phyloP scores from a whole-genome alignment of 2,888 invertebrate genomes.

The Drosophila setosimentum region DNA sequence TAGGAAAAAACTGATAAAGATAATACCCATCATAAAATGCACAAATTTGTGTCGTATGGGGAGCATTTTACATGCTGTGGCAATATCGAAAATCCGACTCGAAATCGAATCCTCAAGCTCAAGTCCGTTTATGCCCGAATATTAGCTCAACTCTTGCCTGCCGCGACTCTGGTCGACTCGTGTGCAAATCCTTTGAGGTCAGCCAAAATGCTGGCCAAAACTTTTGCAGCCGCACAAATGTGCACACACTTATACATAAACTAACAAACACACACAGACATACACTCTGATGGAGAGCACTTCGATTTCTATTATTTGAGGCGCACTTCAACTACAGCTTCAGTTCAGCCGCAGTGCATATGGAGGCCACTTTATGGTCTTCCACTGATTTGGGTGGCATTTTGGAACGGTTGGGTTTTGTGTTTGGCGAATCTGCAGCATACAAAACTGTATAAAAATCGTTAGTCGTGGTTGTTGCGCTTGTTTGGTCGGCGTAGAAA shows the following conservation, averaged over 20 bases:
- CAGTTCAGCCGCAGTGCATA: conserved; percentile 63
- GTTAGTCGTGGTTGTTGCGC: conserved; percentile 56
- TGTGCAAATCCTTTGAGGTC: conserved; percentile 74
- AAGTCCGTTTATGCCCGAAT: conserved; percentile 46
- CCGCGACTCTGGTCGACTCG: conserved; percentile 14
- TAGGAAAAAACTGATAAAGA: conserved; percentile 11
- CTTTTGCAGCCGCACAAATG: conserved; percentile 24
- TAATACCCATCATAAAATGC: conserved; percentile 66
- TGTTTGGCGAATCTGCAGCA: conserved; percentile 32
- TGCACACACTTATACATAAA: conserved; percentile 13
- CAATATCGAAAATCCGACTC: conserved; percentile 37
- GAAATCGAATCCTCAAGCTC: conserved; percentile 45
- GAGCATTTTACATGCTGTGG: conserved; percentile 58
- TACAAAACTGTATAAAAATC: conserved; percentile 66
- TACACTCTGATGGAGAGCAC: conserved; percentile 10
- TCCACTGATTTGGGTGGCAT: conserved; percentile 61
- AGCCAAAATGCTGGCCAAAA: conserved; percentile 53
- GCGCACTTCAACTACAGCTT: conserved; percentile 41
- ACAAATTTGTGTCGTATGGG: conserved; percentile 69
- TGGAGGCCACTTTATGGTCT: conserved; percentile 69
- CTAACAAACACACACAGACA: conserved; percentile 1
- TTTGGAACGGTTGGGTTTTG: conserved; percentile 12
- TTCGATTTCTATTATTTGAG: conserved; percentile 70
- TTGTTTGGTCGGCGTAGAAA: conserved; percentile 56
- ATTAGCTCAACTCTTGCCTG: conserved; percentile 59